Evolutionary conservation across 2,888 invertebrate species (phyloP), one percentile per base, ranked within the genome.

Genomic region (Muscina levida): DNA sequence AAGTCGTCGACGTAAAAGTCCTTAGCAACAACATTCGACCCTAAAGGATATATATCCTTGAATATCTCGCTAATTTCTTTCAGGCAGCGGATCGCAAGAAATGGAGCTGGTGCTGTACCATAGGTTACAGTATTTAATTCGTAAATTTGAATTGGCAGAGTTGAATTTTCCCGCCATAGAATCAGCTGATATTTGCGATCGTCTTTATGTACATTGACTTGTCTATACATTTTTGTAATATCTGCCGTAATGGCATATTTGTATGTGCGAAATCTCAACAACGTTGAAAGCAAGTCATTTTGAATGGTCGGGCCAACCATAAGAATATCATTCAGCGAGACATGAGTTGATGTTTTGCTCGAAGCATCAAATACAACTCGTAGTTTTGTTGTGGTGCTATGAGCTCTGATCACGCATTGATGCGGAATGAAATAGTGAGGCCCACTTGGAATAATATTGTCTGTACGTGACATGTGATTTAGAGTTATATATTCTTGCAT

Each of bases 401-500:
- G n/a, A n/a, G n/a, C n/a, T n/a, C n/a, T n/a, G n/a, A n/a, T n/a
- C n/a, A n/a, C n/a, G n/a, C n/a, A n/a, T n/a, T n/a, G n/a, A n/a
- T n/a, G n/a, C n/a, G n/a, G n/a, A n/a, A n/a, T n/a, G n/a, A n/a
- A n/a, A n/a, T n/a, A n/a, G n/a, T n/a, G n/a, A n/a, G n/a, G 68
- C 13, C 6, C 37, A 57, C 31, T 24, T 0, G 48, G 37, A 6
- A 76, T 70, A 65, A 44, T 6, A 62, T 74, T 68, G 31, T 72
- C 51, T n/a, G 53, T 57, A 39, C 62, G 37, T 15, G 72, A 62
- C 82, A 81, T 82, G 26, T 84, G 83, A 1, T 73, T 77, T 48
- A 82, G 66, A 8, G 15, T n/a, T 17, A 74, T n/a, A 26, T 82
- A 83, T 24, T 83, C 80, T 19, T 70, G 75, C 76, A 84, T 82